These are phyloP conservation scores for Drosophila persimilis DNA, from an alignment of 1,140 invertebrate genomes.

Conservation along the genomic window DNA sequence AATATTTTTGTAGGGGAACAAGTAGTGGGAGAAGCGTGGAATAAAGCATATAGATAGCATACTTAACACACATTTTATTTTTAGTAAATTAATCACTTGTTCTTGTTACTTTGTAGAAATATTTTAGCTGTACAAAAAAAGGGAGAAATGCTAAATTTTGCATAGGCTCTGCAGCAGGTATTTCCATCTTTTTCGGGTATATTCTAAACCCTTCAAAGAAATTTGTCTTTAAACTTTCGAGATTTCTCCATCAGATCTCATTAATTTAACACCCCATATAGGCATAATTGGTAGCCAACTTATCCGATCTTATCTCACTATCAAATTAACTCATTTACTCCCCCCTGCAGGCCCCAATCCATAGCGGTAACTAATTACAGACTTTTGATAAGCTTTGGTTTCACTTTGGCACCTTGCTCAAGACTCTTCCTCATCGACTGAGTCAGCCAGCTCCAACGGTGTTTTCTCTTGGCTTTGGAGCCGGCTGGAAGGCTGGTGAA, in stretches of 20 bases:
- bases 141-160: too few relatives aligned
- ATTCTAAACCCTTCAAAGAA: neutral
- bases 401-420: conserved; percentile 20
- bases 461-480: conserved; percentile 22
- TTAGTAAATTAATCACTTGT: too few relatives aligned
- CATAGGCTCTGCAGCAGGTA: neutral
- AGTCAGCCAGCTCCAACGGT: conserved; percentile 4
- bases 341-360: neutral
- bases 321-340: conserved; percentile 20
- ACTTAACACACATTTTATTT: too few relatives aligned
- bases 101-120: too few relatives aligned
- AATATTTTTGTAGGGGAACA: too few relatives aligned
- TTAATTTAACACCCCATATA: too few relatives aligned
- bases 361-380: conserved; percentile 9
- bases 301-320: conserved; percentile 24
- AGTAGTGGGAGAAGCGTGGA: too few relatives aligned
- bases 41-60: too few relatives aligned
- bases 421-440: neutral
- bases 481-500: conserved; percentile 30
- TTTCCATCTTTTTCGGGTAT: neutral
- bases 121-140: too few relatives aligned
- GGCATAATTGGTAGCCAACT: neutral
- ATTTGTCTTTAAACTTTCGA: conserved; percentile 1
- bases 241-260: neutral
- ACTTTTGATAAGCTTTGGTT: conserved; percentile 33